Evolutionary conservation across 2,888 invertebrate species (phyloP).

Genomic region (Tipula confusa): DNA sequence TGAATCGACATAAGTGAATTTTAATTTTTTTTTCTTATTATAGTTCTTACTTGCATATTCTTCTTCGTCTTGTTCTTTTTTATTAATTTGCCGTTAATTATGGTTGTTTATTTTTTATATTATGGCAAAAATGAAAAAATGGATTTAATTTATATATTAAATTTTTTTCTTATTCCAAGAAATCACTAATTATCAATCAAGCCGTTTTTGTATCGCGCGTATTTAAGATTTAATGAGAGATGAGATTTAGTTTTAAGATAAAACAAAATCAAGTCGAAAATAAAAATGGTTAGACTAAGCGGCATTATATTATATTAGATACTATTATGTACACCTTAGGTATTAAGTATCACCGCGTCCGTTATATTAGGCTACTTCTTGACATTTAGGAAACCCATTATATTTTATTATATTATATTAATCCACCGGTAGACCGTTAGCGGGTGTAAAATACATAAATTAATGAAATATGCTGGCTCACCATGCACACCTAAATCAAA

Average conservation of each 20-base stretch:
- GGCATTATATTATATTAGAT: not conserved
- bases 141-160: not conserved
- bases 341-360: not conserved
- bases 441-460: not conserved
- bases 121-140: not conserved
- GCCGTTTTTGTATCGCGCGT: not conserved
- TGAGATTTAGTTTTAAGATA: not conserved
- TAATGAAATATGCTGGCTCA: not conserved
- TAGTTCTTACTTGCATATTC: not conserved
- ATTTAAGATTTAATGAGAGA: not conserved
- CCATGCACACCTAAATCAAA: not conserved
- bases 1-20: not conserved
- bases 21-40: not conserved
- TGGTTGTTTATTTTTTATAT: slow-evolving; percentile 20
- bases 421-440: not conserved
- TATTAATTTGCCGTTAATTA: slow-evolving; percentile 14
- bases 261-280: not conserved
- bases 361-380: not conserved
- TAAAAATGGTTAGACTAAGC: not conserved
- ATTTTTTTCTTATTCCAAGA: not conserved
- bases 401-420: not conserved
- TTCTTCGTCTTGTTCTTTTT: not conserved
- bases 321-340: not conserved
- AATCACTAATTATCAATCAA: not conserved
- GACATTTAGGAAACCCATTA: not conserved